A percentile compares a stretch with the other conserved stretches of the same genome.
Conservation (phyloP, 1,140 invertebrate species). For the Bathynomus jamesi region DNA sequence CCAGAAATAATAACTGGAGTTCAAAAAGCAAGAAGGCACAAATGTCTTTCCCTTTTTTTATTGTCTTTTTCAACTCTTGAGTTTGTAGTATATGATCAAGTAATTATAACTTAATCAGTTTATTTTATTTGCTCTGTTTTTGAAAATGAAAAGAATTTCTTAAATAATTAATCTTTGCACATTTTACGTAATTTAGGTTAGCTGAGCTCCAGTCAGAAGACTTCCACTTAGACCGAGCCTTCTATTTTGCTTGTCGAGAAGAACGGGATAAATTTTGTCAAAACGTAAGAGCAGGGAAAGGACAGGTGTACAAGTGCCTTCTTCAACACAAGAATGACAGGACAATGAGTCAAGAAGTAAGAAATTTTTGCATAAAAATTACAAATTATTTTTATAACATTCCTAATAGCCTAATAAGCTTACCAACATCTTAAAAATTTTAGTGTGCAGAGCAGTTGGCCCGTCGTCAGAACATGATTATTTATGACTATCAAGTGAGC, state of each 20-base stretch:
- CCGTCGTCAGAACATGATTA: constrained; percentile 75
- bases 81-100: too few relatives aligned
- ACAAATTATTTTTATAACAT: background rate
- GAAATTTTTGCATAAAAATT: background rate
- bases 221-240: constrained; percentile 77
- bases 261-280: constrained; percentile 63
- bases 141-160: too few relatives aligned
- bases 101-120: too few relatives aligned
- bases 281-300: constrained; percentile 49
- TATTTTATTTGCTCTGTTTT: too few relatives aligned
- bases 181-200: constrained; percentile 62
- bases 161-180: too few relatives aligned
- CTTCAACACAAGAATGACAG: constrained; percentile 73
- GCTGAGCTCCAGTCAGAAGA: constrained; percentile 87
- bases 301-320: constrained; percentile 86
- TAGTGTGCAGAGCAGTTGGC: constrained; percentile 76
- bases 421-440: constrained; percentile 5
- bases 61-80: too few relatives aligned
- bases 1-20: background rate
- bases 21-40: background rate
- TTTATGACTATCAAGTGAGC: constrained; percentile 83
- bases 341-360: constrained; percentile 51
- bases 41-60: too few relatives aligned
- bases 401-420: background rate
- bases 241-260: constrained; percentile 79